Evolutionary conservation across 2,888 invertebrate genomes (phyloP).

Genomic region (Gisinianus flammeolus): DNA sequence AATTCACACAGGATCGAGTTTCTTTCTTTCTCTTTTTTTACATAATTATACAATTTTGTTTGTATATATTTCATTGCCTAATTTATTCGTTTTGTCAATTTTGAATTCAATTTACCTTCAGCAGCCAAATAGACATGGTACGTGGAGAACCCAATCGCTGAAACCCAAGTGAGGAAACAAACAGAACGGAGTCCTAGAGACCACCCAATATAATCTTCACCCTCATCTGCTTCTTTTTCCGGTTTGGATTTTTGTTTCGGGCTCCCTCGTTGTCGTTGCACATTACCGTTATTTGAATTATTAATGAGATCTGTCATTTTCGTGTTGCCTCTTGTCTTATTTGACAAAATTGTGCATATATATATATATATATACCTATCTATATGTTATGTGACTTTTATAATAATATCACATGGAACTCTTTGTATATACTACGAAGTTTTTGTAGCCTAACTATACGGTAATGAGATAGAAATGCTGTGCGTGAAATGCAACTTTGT

Average conservation of each 20-base stretch:
- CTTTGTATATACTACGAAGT: no score
- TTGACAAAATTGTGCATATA: no score
- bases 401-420: no score
- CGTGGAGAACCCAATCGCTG: constrained; percentile 67
- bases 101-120: constrained; percentile 63
- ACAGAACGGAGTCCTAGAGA: neutral
- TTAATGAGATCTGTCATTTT: no score
- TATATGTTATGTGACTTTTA: no score
- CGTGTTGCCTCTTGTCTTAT: no score
- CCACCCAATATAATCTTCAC: neutral
- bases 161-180: constrained; percentile 63
- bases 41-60: neutral
- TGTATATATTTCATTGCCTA: neutral
- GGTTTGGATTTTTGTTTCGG: neutral
- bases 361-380: no score
- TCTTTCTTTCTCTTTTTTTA: neutral
- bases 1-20: no score
- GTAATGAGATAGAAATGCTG: no score
- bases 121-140: constrained; percentile 66
- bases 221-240: neutral
- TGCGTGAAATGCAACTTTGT: no score
- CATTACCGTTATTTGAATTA: no score
- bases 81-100: neutral
- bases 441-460: no score
- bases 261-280: neutral